Base-by-base conservation (phyloP, 2,797 vertebrate genomes). In the Hemibagrus guttatus region DNA sequence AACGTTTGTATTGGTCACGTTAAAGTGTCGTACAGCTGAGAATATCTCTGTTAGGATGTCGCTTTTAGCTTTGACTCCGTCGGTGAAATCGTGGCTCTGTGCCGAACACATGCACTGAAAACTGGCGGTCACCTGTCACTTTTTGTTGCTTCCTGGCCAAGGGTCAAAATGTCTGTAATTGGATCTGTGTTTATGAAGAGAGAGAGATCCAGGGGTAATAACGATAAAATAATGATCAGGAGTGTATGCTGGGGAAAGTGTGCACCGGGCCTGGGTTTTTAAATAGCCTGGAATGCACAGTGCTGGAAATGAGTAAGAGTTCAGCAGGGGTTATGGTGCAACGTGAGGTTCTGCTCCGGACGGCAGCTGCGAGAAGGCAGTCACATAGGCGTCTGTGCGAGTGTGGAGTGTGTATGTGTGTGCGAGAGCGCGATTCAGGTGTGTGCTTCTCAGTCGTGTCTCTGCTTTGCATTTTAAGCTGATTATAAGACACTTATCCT, bases 251-350 rank as follows among this genome's bases (percentile, higher is more conserved):
- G 85, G 87, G 89, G 83, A 85, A 49, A 87, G 84, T 87, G 84
- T 83, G 91, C 64, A 76, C 84, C 84, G 80, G 82, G 81, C 39
- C 87, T 89, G 63, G 26, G 80, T 83, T 90, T 91, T 90, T 90
- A 91, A 91, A 91, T 91, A 90, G 91, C 87, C 83, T 85, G 91
- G 91, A 91, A 91, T 91, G 90, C 87, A 56, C 88, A 87, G 88
- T 58, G 79, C 89, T 91, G 87, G 84, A 90, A 90, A 90, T 91
- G 91, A 85, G 88, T 88, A 87, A 89, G 84, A 88, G 88, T 89
- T 88, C 86, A 90, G 87, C 71, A 71, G 83, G 49, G 84, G 66
- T 81, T 84, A 56, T 81, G 42, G 84, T 80, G 84, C 85, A 85
- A 74, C n/a, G 56, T 35, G 56, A 76, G 23, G 81, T 54, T 59